Base-by-base conservation (phyloP, 2,797 vertebrate species). In the Glossophaga mutica region DNA sequence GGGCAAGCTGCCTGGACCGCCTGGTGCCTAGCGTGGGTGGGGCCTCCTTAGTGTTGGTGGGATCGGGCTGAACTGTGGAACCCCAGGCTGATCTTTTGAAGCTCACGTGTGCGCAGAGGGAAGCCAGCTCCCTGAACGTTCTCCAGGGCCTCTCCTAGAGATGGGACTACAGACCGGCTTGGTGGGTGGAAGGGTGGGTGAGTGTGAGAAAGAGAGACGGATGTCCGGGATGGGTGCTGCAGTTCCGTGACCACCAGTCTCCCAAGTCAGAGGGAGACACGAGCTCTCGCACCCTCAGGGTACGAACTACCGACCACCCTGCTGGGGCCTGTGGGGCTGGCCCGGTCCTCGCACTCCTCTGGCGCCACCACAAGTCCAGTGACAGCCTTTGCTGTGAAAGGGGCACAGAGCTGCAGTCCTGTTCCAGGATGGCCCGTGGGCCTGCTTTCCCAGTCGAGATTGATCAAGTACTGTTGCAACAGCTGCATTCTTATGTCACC, bases 301-400 rank as follows among this genome's bases (percentile, higher is more conserved):
- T 21, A 1, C 4, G n/a, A 29, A 21, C 1, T 0, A 34, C n/a
- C 1, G 0, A 34, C n/a, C 22, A 34, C 21, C 4, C 11, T 32
- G 39, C 1, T 4, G 26, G 29, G 16, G 57, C 50, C 46, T 65
- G 12, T 22, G 14, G 8, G 42, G 34, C n/a, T 34, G 32, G 62
- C 26, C 42, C 29, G 46, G 48, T 9, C 65, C 42, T 57, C 15
- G 6, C 1, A 2, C 29, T 22, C 37, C 19, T n/a, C 0, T 4
- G 21, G 37, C 15, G 7, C 37, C 57, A 50, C 81, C 81, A 50
- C 50, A 52, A 37, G 73, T 59, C 15, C 2, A 1, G 29, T 26
- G 48, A 37, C 9, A 71, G 50, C 48, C 42, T 24, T 55, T 22
- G 19, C 19, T 10, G n/a, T 1, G 8, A 3, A 14, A 55, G 70